phyloP scores from a whole-genome alignment of 2,113 vertebrate genomes.

The Pygoscelis antarcticus region DNA sequence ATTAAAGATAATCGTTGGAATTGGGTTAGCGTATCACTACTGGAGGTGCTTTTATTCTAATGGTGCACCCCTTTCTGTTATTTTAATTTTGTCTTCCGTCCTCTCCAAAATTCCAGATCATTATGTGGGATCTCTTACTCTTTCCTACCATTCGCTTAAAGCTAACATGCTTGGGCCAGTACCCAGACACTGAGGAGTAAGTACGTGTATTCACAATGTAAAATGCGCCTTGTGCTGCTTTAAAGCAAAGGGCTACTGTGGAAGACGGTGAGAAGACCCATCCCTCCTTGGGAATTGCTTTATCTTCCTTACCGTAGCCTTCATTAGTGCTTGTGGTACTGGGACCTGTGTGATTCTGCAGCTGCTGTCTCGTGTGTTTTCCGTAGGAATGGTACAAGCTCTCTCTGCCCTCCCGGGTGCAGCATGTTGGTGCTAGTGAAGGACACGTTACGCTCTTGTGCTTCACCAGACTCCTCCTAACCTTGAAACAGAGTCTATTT shows the following conservation, averaged over 20 bases:
- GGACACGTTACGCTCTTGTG: accelerated
- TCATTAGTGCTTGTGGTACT: neutral
- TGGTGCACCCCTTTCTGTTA: neutral
- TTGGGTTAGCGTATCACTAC: neutral
- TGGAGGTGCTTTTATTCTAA: neutral
- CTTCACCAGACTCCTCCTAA: neutral
- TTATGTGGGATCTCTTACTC: neutral
- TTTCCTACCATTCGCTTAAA: neutral
- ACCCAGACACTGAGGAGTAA: neutral
- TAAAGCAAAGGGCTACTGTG: neutral
- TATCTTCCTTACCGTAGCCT: neutral
- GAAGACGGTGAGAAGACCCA: neutral
- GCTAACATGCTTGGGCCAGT: neutral
- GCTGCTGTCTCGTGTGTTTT: neutral
- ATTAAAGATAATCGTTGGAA: neutral
- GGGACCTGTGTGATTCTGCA: neutral
- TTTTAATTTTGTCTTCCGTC: neutral
- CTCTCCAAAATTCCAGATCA: neutral
- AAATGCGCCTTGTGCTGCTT: neutral
- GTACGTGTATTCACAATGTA: accelerated
- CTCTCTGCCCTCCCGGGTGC: neutral
- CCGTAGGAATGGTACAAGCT: neutral
- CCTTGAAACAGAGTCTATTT: neutral
- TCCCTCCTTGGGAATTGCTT: neutral
- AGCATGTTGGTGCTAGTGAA: neutral